Evolutionary conservation across 2,888 invertebrate species (phyloP).

Genomic region (Chirona hameri): DNA sequence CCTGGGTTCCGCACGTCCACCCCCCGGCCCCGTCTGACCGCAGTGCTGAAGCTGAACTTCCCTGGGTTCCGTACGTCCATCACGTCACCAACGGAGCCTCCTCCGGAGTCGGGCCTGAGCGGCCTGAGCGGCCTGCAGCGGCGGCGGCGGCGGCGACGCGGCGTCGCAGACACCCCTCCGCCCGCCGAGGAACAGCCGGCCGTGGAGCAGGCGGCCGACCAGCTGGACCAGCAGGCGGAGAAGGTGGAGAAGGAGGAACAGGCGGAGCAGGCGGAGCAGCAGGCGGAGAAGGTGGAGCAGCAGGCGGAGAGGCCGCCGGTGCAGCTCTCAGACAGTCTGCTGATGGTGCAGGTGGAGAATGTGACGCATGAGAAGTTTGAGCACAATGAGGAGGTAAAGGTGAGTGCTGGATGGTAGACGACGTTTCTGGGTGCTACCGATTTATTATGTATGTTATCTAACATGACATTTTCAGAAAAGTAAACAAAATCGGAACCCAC

Average conservation of each 20-base stretch:
- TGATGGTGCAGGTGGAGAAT: constrained; percentile 95
- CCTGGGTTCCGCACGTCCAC: neutral
- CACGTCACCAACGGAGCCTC: neutral
- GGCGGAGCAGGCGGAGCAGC: neutral
- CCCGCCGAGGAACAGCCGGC: neutral
- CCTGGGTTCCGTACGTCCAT: neutral
- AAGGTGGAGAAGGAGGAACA: too few relatives aligned
- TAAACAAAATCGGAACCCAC: too few relatives aligned
- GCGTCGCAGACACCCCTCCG: neutral
- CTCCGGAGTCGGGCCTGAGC: neutral
- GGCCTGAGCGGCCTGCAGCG: neutral
- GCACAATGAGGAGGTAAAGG: constrained; percentile 91
- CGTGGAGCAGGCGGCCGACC: neutral
- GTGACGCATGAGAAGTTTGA: constrained; percentile 80
- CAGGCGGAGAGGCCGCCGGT: neutral
- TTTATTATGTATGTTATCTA: too few relatives aligned
- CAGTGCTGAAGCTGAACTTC: constrained; percentile 26
- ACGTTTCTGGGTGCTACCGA: too few relatives aligned
- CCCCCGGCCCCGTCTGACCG: neutral
- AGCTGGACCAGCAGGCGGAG: too few relatives aligned
- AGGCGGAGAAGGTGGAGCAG: neutral
- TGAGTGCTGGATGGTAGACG: too few relatives aligned
- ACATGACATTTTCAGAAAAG: too few relatives aligned
- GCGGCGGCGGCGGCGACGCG: neutral
- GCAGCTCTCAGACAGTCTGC: constrained; percentile 48